phyloP scores from a whole-genome alignment of 2,113 vertebrate species.

The Macrotis lagotis region DNA sequence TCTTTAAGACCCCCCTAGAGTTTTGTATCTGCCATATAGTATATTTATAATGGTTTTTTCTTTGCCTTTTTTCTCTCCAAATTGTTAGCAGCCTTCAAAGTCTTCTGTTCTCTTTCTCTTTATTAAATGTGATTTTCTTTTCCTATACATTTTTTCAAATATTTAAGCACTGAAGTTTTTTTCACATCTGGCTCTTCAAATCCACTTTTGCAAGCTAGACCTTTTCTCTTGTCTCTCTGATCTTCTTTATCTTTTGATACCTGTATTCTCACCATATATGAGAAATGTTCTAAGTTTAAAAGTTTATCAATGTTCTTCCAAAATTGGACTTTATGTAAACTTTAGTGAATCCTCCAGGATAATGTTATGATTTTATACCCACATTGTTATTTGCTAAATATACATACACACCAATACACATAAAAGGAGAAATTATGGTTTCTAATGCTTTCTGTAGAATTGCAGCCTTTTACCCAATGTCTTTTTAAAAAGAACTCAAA shows the following conservation, averaged over 20 bases:
- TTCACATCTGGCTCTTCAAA: conserved; percentile 43
- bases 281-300: background rate
- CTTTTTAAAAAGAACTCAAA: background rate
- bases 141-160: conserved; percentile 32
- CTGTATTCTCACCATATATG: background rate
- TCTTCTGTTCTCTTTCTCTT: conserved; percentile 9
- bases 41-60: conserved; percentile 38
- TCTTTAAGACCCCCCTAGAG: background rate
- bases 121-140: conserved; percentile 42
- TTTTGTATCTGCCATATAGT: conserved; percentile 6
- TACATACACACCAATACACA: background rate
- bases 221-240: background rate
- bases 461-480: background rate
- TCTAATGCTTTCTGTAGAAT: background rate
- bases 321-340: background rate
- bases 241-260: background rate
- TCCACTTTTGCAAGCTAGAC: background rate
- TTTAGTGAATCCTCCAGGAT: background rate
- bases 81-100: background rate
- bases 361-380: background rate
- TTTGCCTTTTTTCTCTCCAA: conserved; percentile 35
- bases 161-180: conserved; percentile 54
- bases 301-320: background rate
- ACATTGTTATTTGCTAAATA: background rate
- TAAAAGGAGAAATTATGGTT: background rate